Evolutionary conservation across 1,140 invertebrate species (phyloP), one percentile per base, ranked within the genome.

Genomic region (Eubasilissa regina): DNA sequence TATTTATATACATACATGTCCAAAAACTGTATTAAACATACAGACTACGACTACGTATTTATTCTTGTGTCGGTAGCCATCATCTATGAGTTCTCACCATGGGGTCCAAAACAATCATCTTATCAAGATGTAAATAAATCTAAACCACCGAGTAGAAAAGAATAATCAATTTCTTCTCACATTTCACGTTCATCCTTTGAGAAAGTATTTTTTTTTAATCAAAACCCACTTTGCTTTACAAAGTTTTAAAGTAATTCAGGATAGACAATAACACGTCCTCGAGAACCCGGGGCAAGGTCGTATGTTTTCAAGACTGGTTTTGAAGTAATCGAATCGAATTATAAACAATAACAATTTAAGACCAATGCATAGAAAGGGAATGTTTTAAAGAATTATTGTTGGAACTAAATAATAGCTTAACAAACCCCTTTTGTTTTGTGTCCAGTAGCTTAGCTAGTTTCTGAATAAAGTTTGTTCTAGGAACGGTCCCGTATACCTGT

Each of bases 201-300:
- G n/a, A 19, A 21, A 21, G 55, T 58, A 58, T 13, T 12, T 17
- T 64, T 8, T 62, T 4, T n/a, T 62, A 35, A n/a, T n/a, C 13
- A 25, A 35, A 25, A 35, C 19, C 60, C 60, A 3, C 13, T 43
- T 58, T 43, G 60, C 25, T 64, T 7, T 25, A 25, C 25, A 35
- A 64, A 64, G 35, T 12, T 13, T 64, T 64, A 10, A 9, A 3
- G 35, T 64, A 64, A n/a, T 6, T 43, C 19, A 43, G 60, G 19
- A 43, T 64, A 64, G 60, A 64, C 60, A 19, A 64, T 35, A 51
- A 43, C 60, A 12, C 60, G 60, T 64, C 60, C 60, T 64, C 25
- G 60, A 64, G 60, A 64, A 64, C 60, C 60, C 9, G 60, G 13
- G 60, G 60, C 60, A 64, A 64, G 60, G 60, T 64, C 60, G 35